phyloP scores from a whole-genome alignment of 2,888 invertebrate species.

The Silvanus unidentatus region DNA sequence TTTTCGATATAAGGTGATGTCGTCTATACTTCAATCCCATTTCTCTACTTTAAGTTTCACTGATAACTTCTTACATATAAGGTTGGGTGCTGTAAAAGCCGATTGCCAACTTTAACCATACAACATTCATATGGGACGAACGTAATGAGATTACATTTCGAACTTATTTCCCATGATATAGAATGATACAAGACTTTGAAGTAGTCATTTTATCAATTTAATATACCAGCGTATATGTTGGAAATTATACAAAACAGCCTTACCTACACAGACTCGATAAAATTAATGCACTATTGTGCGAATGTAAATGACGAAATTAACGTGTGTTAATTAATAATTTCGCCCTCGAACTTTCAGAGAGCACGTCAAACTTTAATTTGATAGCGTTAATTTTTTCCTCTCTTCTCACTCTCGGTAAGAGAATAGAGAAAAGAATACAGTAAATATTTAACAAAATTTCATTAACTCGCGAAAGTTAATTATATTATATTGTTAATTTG shows the following conservation, averaged over 20 bases:
- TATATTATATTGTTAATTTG: conserved; percentile 24
- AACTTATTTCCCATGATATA: conserved; percentile 4
- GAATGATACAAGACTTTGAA: no score
- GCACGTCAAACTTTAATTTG: no score
- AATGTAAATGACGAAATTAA: no score
- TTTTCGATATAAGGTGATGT: conserved; percentile 2
- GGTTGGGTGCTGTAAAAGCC: conserved; percentile 1
- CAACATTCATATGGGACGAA: conserved; percentile 3
- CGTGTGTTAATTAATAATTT: no score
- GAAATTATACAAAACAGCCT: no score
- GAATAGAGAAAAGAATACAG: conserved; percentile 1
- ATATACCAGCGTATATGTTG: no score
- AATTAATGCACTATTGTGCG: no score
- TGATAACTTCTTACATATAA: conserved; percentile 1
- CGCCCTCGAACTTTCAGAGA: no score
- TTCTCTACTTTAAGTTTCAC: conserved; percentile 3
- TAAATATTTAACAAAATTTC: conserved; percentile 15
- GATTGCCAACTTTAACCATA: conserved; percentile 4
- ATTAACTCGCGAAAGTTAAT: conserved; percentile 14
- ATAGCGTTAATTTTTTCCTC: no score
- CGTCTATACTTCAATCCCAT: neutral
- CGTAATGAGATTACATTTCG: conserved; percentile 4
- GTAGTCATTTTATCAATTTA: no score
- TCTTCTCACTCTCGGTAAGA: no score
- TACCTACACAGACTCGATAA: no score